Evolutionary conservation across 2,888 invertebrate species (phyloP).

Genomic region (Campoplex capitator): DNA sequence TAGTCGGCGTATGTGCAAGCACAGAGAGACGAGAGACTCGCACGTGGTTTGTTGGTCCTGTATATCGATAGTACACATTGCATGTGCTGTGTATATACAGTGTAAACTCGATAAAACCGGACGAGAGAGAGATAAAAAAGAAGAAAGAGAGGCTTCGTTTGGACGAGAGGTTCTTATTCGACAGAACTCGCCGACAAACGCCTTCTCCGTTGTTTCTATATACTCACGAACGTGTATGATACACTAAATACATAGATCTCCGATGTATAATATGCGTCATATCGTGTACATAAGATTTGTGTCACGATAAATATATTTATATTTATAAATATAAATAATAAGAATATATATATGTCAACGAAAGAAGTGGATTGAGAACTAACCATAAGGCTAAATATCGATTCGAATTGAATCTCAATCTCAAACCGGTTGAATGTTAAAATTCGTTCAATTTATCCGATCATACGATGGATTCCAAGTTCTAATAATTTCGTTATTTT

Average conservation of each 20-base stretch:
- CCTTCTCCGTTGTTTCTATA: conserved; percentile 18
- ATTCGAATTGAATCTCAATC: too few species aligned
- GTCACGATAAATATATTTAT: not conserved
- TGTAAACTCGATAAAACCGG: conserved; percentile 58
- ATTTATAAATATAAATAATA: not conserved
- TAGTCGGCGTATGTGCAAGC: conserved; percentile 3
- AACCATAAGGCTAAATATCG: too few species aligned
- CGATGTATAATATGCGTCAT: not conserved
- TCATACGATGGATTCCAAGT: too few species aligned
- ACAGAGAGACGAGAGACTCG: conserved; percentile 31
- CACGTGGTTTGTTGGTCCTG: conserved; percentile 37
- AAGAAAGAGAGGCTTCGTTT: conserved; percentile 18
- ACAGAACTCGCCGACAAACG: conserved; percentile 64
- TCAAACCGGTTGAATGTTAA: too few species aligned
- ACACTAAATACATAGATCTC: conserved; percentile 21
- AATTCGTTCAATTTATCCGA: too few species aligned
- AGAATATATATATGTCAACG: not conserved
- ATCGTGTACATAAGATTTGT: not conserved
- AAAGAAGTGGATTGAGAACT: not conserved
- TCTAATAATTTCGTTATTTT: too few species aligned
- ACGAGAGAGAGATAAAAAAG: not conserved
- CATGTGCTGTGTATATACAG: conserved; percentile 42
- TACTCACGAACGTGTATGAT: conserved; percentile 18
- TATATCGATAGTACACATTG: conserved; percentile 45
- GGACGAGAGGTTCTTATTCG: conserved; percentile 49